Evolutionary conservation across 2,888 invertebrate species (phyloP).

Genomic region (Tetranychus truncatus): DNA sequence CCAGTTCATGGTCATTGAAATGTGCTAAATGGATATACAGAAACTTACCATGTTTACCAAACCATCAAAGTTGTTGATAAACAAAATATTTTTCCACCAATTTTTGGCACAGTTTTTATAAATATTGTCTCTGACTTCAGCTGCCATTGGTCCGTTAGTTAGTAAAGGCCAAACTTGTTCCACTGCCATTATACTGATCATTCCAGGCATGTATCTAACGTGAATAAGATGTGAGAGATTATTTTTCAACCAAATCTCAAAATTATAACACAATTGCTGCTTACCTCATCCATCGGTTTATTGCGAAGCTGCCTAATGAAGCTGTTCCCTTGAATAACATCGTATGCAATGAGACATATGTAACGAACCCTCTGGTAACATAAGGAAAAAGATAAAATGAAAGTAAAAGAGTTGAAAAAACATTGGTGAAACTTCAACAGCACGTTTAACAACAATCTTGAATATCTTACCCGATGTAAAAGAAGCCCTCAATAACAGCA

Average conservation of each 20-base stretch:
- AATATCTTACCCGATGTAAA: slow-evolving; percentile 8
- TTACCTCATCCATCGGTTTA: slow-evolving; percentile 5
- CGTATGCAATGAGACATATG: not conserved
- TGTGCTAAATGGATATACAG: too few relatives aligned
- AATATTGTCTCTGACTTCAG: not conserved
- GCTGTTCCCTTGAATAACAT: not conserved
- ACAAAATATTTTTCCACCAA: slow-evolving; percentile 11
- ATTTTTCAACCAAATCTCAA: not conserved
- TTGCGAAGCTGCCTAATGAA: not conserved
- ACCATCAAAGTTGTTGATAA: slow-evolving; percentile 9
- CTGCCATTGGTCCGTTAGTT: slow-evolving; percentile 2
- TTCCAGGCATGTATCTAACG: not conserved
- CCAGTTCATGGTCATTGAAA: too few relatives aligned
- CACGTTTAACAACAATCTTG: too few relatives aligned
- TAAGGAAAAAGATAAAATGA: not conserved
- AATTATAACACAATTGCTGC: not conserved
- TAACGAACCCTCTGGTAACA: not conserved
- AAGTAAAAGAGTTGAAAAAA: not conserved
- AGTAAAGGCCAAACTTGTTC: slow-evolving; percentile 10
- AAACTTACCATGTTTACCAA: slow-evolving; percentile 1
- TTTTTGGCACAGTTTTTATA: not conserved
- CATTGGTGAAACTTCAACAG: not conserved
- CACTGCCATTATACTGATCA: slow-evolving; percentile 2
- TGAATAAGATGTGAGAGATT: not conserved
- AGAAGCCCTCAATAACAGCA: slow-evolving; percentile 8